A percentile compares a stretch with the other conserved stretches of the same genome.
Evolutionary conservation across 2,888 invertebrate species (phyloP).

Genomic region (Microctonus brassicae): DNA sequence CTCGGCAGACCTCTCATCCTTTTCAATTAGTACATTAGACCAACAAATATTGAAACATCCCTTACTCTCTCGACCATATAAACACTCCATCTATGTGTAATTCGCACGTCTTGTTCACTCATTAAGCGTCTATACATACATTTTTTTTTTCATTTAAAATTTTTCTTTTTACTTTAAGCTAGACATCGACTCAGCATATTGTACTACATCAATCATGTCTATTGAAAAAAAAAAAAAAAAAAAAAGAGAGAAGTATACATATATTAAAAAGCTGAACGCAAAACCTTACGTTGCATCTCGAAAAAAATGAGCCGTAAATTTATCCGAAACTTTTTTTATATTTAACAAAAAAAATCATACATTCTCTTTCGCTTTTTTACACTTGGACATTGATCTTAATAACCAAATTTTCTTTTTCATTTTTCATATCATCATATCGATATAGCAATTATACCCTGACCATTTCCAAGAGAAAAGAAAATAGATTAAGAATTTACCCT

Average conservation of each 20-base stretch:
- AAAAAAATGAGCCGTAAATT: neutral
- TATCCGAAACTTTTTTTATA: neutral
- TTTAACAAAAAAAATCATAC: neutral
- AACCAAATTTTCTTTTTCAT: neutral
- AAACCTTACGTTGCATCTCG: neutral
- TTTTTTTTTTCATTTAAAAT: neutral
- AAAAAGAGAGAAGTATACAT: too few relatives aligned
- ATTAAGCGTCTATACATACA: conserved; percentile 23
- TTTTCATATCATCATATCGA: conserved; percentile 12
- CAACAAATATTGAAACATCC: conserved; percentile 57
- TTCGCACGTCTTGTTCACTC: conserved; percentile 31
- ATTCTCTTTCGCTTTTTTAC: neutral
- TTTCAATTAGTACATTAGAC: conserved; percentile 51
- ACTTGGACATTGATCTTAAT: neutral
- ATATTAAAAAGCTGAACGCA: neutral
- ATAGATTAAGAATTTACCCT: conserved; percentile 34
- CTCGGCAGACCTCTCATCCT: neutral
- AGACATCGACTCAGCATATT: conserved; percentile 22
- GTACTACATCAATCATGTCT: too few relatives aligned
- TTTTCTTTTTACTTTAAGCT: neutral
- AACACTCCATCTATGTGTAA: conserved; percentile 53
- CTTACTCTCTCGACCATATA: conserved; percentile 43
- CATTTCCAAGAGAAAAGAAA: neutral
- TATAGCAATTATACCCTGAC: conserved; percentile 29
- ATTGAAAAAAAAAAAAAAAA: neutral